phyloP scores from a whole-genome alignment of 2,797 vertebrate genomes.

The Clamator glandarius region DNA sequence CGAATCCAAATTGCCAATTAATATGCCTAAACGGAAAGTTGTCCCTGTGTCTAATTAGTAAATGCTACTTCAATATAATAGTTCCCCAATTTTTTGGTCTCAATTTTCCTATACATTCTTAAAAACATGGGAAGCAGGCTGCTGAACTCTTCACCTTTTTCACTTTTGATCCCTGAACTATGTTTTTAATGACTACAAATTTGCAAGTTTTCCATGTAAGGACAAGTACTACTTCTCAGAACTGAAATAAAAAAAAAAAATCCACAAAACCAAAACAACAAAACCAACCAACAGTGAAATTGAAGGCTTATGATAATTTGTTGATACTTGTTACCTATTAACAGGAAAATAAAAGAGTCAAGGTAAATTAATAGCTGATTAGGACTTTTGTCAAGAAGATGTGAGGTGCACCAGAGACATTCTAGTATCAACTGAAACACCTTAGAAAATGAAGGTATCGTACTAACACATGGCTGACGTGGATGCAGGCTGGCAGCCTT shows the following conservation, averaged over 20 bases:
- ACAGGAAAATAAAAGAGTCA: neutral
- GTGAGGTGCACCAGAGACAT: neutral
- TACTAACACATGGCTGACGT: neutral
- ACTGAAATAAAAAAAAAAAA: neutral
- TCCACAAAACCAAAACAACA: neutral
- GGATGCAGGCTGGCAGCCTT: neutral
- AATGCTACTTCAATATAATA: neutral
- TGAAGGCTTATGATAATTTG: neutral
- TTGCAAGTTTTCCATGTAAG: neutral
- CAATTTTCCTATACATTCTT: neutral
- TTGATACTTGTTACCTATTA: neutral
- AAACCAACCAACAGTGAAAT: neutral
- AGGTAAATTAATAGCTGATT: neutral
- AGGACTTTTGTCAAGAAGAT: neutral
- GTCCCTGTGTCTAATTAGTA: neutral
- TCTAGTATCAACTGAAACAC: neutral
- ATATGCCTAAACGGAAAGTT: neutral
- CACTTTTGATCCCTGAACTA: neutral
- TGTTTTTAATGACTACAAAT: neutral
- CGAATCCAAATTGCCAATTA: neutral
- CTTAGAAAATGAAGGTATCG: neutral
- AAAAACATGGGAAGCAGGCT: neutral
- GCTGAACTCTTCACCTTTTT: neutral
- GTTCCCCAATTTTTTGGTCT: neutral
- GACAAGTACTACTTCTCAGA: neutral